Evolutionary conservation across 2,113 vertebrate genomes (phyloP), one percentile per base, ranked within the genome.

Genomic region (Synodontis membranacea): DNA sequence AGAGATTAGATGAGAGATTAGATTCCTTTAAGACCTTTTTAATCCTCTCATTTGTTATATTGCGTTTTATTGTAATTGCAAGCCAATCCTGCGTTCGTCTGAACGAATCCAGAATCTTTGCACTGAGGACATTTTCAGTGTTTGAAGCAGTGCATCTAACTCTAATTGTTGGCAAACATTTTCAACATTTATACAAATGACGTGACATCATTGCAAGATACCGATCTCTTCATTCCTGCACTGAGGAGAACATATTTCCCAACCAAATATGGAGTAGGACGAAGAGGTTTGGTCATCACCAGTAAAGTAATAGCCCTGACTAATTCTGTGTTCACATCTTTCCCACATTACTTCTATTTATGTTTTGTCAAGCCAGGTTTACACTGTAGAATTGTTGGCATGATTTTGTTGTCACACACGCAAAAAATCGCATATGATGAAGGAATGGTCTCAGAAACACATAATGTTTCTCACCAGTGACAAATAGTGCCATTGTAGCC

Each of bases 11-110:
- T 86, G 17, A 50, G 28, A 54, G 46, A 34, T 78, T 86, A 80
- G 86, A 80, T 87, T 83, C 64, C 25, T 86, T 78, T 75, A 86
- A 86, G 75, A 84, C 84, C 58, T 86, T 84, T 76, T 86, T 81
- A 90, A 78, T 84, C 82, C 79, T 75, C 31, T 37, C 39, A 10
- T 85, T 79, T 86, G 86, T 64, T 76, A 52, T 86, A 75, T 86
- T 42, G 31, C 75, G 44, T 39, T 58, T 86, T 84, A 82, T 87
- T 86, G 68, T n/a, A 60, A 28, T 25, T 54, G 5, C 58, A 78
- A 54, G 58, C 72, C 85, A 82, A n/a, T 82, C 12, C 10, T 85
- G 58, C 80, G 31, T 85, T 44, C 31, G 62, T 62, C 39, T 72
- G 54, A 80, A 70, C 58, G 75, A 80, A 86, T 48, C 78, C 34